Percentiles rank a stretch among this genome's conserved stretches.
phyloP scores from a whole-genome alignment of 2,797 vertebrate species.

The Leptodactylus fallax region DNA sequence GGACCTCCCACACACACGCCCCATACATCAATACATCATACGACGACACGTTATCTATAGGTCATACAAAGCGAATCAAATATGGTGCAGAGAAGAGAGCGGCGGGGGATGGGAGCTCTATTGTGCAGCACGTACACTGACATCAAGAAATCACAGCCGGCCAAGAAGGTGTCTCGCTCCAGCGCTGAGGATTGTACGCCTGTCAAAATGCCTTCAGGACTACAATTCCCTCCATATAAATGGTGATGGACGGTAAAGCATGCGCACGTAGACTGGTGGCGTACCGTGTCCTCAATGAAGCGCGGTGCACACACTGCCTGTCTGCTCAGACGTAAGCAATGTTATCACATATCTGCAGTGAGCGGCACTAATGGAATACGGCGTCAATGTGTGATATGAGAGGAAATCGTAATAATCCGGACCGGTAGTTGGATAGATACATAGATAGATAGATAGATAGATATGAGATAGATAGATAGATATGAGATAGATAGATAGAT shows the following conservation, averaged over 20 bases:
- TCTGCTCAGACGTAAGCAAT: conserved; percentile 34
- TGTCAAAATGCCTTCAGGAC: background rate
- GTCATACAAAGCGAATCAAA: conserved; percentile 10
- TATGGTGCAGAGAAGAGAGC: background rate
- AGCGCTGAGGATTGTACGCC: background rate
- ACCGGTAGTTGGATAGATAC: background rate
- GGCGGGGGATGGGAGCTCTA: conserved; percentile 33
- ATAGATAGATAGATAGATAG: background rate
- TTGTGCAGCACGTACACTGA: conserved; percentile 30
- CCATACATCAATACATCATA: background rate
- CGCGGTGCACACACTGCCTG: background rate
- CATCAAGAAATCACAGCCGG: background rate
- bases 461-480: background rate
- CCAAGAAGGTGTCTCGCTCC: background rate
- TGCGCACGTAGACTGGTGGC: background rate
- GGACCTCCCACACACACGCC: background rate
- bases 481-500: background rate
- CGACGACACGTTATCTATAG: background rate
- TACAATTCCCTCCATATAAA: background rate
- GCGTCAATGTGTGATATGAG: background rate
- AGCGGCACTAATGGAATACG: background rate
- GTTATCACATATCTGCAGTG: conserved; percentile 42
- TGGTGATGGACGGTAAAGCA: background rate
- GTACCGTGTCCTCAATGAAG: conserved; percentile 20
- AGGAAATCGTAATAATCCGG: background rate